Evolutionary conservation across 1,140 invertebrate genomes (phyloP).

Genomic region (Ganaspis sp.): DNA sequence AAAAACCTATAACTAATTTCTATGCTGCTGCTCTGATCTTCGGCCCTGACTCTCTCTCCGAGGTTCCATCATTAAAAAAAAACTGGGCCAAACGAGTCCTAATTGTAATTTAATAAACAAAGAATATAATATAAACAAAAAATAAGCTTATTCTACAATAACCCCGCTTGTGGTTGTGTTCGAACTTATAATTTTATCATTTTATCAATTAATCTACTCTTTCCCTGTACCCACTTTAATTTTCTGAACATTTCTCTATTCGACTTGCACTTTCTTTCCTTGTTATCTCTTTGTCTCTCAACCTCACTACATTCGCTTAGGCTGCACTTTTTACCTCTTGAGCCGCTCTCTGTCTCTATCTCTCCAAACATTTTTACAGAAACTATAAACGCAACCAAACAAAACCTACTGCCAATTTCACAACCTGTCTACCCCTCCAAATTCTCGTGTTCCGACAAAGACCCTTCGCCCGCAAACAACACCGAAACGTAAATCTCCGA

Average conservation of each 20-base stretch:
- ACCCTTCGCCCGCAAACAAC: slow-evolving; percentile 49
- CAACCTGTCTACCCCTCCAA: slow-evolving; percentile 34
- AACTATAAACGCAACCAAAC: slow-evolving; percentile 64
- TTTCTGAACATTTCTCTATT: slow-evolving; percentile 39
- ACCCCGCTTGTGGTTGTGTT: slow-evolving; percentile 70
- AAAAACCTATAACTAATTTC: slow-evolving; percentile 61
- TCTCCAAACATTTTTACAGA: slow-evolving; percentile 58
- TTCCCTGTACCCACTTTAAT: slow-evolving; percentile 35
- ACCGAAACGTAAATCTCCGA: slow-evolving; percentile 64
- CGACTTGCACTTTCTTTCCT: slow-evolving; percentile 41
- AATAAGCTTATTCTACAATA: slow-evolving; percentile 66
- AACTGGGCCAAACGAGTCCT: slow-evolving; percentile 52
- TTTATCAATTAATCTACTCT: slow-evolving; percentile 39
- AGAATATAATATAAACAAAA: slow-evolving; percentile 48
- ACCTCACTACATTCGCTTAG: slow-evolving; percentile 58
- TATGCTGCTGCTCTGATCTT: slow-evolving; percentile 74
- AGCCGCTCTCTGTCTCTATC: slow-evolving; percentile 36
- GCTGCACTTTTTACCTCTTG: slow-evolving; percentile 65
- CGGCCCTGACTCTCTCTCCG: slow-evolving; percentile 75
- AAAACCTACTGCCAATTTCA: slow-evolving; percentile 50
- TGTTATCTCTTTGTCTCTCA: slow-evolving; percentile 35
- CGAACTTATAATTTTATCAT: slow-evolving; percentile 52
- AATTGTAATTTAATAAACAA: slow-evolving; percentile 43
- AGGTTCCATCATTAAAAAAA: slow-evolving; percentile 68
- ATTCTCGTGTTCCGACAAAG: slow-evolving; percentile 4